Evolutionary conservation across 2,113 vertebrate genomes (phyloP).

Genomic region (Danio rerio): GRCz12tu NC_133186.1:27281501-27282000

Average conservation of each 20-base stretch:
- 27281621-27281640: background rate
- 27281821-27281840: slow-evolving; percentile 9
- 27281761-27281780: slow-evolving; percentile 2
- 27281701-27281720: background rate
- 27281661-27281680: background rate
- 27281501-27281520: background rate
- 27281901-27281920: background rate
- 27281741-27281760: slow-evolving; percentile 15
- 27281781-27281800: slow-evolving; percentile 26
- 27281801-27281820: slow-evolving; percentile 19
- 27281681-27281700: slow-evolving; percentile 16
- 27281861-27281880: slow-evolving; percentile 25
- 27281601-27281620: background rate
- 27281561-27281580: background rate
- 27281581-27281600: background rate
- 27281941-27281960: slow-evolving; percentile 28
- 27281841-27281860: slow-evolving; percentile 30
- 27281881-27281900: background rate
- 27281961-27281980: slow-evolving; percentile 30
- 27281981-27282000: slow-evolving; percentile 44
- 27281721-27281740: slow-evolving; percentile 6
- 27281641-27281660: background rate
- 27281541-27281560: background rate
- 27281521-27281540: slow-evolving; percentile 36
- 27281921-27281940: slow-evolving; percentile 11